Conservation (phyloP, 92 coral and sea anemone genomes). For the Umimayanthus kanabou region DNA sequence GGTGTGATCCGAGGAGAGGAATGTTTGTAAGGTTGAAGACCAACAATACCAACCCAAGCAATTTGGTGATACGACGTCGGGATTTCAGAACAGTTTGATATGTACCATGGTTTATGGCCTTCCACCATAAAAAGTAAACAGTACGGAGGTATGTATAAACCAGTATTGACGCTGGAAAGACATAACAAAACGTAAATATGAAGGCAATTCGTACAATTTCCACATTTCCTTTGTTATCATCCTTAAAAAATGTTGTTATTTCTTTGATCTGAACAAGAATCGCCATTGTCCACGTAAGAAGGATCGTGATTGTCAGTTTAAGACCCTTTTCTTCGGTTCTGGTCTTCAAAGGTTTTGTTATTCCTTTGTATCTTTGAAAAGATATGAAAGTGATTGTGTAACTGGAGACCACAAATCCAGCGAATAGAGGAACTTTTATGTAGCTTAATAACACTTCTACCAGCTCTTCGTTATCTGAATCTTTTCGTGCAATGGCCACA, state of each 20-base stretch:
- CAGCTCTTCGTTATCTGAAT: not conserved
- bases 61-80: conserved; percentile 44
- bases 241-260: no score
- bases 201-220: not conserved
- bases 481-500: not conserved
- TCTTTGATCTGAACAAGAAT: no score
- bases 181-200: conserved; percentile 19
- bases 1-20: conserved; percentile 19
- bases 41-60: conserved; percentile 46
- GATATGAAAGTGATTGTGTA: conserved; percentile 41
- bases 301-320: conserved; percentile 30
- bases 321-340: conserved; percentile 27
- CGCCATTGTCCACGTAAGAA: conserved; percentile 36
- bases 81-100: conserved; percentile 40
- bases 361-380: conserved; percentile 38
- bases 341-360: conserved; percentile 35
- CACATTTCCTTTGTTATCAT: not conserved
- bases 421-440: not conserved
- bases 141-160: conserved; percentile 31
- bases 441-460: not conserved
- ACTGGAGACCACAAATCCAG: conserved; percentile 28
- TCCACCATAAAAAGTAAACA: conserved; percentile 41
- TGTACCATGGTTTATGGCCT: conserved; percentile 20
- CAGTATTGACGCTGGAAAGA: conserved; percentile 32
- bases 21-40: conserved; percentile 45